phyloP scores from a whole-genome alignment of 1,140 invertebrate genomes.

The Brachionus rubens region DNA sequence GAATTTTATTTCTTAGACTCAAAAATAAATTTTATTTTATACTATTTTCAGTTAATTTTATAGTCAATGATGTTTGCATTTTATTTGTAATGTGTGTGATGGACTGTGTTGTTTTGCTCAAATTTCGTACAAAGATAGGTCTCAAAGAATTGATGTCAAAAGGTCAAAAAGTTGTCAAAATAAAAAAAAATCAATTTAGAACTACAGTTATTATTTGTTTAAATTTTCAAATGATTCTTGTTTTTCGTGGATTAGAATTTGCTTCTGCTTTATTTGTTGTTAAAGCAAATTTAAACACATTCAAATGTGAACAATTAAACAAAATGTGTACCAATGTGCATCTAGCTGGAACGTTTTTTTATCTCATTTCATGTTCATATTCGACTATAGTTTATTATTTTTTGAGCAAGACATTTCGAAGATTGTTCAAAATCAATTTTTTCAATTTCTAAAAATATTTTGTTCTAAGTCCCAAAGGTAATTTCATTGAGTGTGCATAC shows the following conservation, averaged over 20 bases:
- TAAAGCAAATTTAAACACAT: not conserved
- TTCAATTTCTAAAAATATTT: no score
- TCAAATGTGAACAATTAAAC: not conserved
- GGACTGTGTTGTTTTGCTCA: not conserved
- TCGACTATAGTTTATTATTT: not conserved
- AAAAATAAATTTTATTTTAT: not conserved
- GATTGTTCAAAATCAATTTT: no score
- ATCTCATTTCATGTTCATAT: not conserved
- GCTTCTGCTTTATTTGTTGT: not conserved
- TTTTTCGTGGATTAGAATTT: not conserved
- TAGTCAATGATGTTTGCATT: not conserved
- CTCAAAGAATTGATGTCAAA: not conserved
- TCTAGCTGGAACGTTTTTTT: not conserved
- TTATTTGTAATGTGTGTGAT: not conserved
- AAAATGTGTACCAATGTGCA: constrained; percentile 3
- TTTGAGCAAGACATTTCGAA: no score
- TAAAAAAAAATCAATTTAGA: not conserved
- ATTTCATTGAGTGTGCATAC: no score
- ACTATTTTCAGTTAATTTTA: not conserved
- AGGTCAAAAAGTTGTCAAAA: not conserved
- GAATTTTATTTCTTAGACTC: no score
- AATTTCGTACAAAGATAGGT: not conserved
- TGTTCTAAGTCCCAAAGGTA: no score
- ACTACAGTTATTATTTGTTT: not conserved
- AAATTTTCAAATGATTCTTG: not conserved